These are phyloP conservation scores for Toxotes chatareus DNA, from an alignment of 2,113 vertebrate species.

Conservation along the genomic window DNA sequence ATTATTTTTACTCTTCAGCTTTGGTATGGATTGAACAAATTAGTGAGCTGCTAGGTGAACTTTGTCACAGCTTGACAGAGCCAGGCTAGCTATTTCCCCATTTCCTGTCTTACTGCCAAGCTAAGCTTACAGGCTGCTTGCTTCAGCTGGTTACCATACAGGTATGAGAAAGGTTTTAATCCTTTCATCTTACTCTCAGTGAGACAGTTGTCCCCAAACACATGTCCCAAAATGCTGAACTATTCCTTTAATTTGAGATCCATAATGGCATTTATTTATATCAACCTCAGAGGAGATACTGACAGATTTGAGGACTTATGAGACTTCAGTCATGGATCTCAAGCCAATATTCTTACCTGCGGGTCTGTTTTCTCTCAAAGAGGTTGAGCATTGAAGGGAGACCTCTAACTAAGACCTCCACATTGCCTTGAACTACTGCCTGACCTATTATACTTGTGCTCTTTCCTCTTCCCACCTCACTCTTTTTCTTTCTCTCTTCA, in stretches of 20 bases:
- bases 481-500: slow-evolving; percentile 65
- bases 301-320: slow-evolving; percentile 15
- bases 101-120: not conserved
- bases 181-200: not conserved
- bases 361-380: slow-evolving; percentile 49
- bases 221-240: slow-evolving; percentile 47
- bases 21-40: not conserved
- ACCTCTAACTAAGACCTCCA: slow-evolving; percentile 68
- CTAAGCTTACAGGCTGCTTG: not conserved
- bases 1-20: not conserved
- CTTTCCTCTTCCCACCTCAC: slow-evolving; percentile 77
- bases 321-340: slow-evolving; percentile 43
- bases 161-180: not conserved
- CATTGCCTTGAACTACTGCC: slow-evolving; percentile 79
- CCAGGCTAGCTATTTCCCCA: not conserved
- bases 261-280: not conserved
- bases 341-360: slow-evolving; percentile 36
- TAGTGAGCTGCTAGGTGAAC: too few relatives aligned
- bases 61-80: not conserved
- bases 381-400: slow-evolving; percentile 59
- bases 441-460: slow-evolving; percentile 83
- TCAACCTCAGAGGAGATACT: slow-evolving; percentile 18
- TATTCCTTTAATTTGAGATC: slow-evolving; percentile 40
- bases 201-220: not conserved
- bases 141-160: not conserved